Base-by-base conservation (phyloP, 2,888 invertebrate species). In the Eugnorisma glareosa region DNA sequence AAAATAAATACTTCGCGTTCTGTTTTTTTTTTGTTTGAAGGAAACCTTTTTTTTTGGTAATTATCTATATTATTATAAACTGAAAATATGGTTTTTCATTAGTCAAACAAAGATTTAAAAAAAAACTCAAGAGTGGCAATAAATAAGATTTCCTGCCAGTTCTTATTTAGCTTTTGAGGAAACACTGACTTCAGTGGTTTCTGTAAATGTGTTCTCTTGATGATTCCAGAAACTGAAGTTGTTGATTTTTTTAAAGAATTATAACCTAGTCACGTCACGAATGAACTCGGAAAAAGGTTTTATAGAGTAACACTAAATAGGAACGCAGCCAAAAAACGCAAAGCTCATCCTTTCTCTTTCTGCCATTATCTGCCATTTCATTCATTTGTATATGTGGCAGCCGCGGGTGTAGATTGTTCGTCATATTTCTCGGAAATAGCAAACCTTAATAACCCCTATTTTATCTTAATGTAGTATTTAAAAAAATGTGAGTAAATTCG, bases 311-410 rank as follows among this genome's bases (percentile, higher is more conserved):
- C 21, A 68, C n/a, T 61, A n/a, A 64, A 73, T 79, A 48, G 86
- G 92, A 93, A 93, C 91, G 93, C 90, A 89, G 76, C 88, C 54
- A 82, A 79, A 76, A 80, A 78, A 75, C 61, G 72, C 74, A 81
- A 85, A 76, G 76, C 67, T 90, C 83, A 84, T 90, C 77, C 89
- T 90, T 85, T 93, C 91, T 89, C 88, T 91, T 89, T 92, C 88
- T 90, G 74, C 67, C 82, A 87, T 81, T 81, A 93, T 92, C 89
- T 93, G 92, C 93, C 91, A 90, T 94, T 94, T 94, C 95, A 95
- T 94, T 95, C 95, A 95, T 95, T 95, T 97, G 97, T 97, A 90
- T 96, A 97, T 97, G 97, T 97, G 97, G 97, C 97, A 97, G 94
- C 92, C 91, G 95, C 90, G 94, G 93, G 94, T 93, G 94, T 93